Evolutionary conservation across 2,888 invertebrate genomes (phyloP), one percentile per base, ranked within the genome.

Genomic region (Argyresthia goedartella): DNA sequence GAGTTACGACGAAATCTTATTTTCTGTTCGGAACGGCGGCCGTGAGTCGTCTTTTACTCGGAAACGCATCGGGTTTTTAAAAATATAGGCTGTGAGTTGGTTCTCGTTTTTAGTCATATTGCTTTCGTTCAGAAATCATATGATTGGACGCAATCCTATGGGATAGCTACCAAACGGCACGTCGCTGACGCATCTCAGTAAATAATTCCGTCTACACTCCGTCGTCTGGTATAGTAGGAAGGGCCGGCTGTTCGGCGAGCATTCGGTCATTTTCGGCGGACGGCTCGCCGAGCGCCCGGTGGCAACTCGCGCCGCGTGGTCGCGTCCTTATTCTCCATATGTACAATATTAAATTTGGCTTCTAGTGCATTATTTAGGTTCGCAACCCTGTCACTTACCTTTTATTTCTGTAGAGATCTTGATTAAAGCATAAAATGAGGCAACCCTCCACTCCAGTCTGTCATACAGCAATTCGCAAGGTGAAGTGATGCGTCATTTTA

Each of bases 51-150:
- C 65, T 65, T 66, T 66, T 64, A 25, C 60, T 68, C 63, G 64
- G 66, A 67, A 71, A 69, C 63, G 72, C 70, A 71, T 70, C 74
- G 76, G 74, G 73, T 81, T 76, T 71, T 16, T 44, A 11, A 39
- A 42, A 68, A 71, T 62, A 73, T 77, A 80, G 85, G 85, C 85
- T 86, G 85, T 86, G 85, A 84, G 81, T 81, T 79, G 81, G 81
- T 82, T 81, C 80, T 82, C 76, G 71, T 80, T 80, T 75, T 70
- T 36, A 10, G 71, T 71, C 66, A 71, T 69, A 66, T 78, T 73
- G 73, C 76, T 81, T 81, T 77, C 66, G 68, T 77, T 67, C 64
- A 62, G n/a, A 14, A 14, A 16, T 16, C 34, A 34, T 13, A 48
- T 63, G 68, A 69, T 71, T 73, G 66, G 66, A 67, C 65, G 71